Conservation (phyloP, 2,113 vertebrate species). For the Xenopus borealis region DNA sequence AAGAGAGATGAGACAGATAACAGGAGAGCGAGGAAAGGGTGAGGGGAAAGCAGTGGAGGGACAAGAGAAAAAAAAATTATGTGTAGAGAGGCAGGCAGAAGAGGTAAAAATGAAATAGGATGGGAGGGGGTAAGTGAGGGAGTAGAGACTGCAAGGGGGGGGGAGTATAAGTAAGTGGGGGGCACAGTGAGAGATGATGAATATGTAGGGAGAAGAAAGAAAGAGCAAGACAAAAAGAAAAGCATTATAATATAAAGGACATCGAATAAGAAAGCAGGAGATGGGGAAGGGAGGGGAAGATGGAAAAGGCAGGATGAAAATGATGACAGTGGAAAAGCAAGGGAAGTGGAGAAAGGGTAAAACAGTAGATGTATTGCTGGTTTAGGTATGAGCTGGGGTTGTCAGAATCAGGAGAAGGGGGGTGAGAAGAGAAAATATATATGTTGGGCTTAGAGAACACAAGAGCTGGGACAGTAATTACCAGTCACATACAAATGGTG, state of each 20-base stretch:
- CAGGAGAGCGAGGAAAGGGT: not conserved
- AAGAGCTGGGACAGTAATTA: not conserved
- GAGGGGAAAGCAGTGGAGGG: not conserved
- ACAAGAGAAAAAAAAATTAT: constrained; percentile 31
- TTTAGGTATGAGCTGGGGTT: not conserved
- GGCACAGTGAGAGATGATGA: constrained; percentile 9
- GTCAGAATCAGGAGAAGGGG: not conserved
- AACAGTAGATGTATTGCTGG: not conserved
- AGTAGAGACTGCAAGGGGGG: constrained; percentile 13
- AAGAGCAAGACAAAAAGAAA: constrained; percentile 12
- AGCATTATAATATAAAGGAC: constrained; percentile 12
- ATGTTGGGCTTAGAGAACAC: not conserved
- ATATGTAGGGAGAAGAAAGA: constrained; percentile 10
- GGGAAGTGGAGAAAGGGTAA: constrained; percentile 6
- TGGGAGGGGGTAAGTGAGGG: not conserved
- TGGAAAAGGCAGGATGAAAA: not conserved
- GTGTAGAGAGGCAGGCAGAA: constrained; percentile 23
- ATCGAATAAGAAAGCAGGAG: constrained; percentile 40
- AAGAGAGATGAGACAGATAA: constrained; percentile 19
- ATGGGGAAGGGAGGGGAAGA: constrained; percentile 27
- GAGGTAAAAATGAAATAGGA: constrained; percentile 1
- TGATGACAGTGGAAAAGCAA: constrained; percentile 2
- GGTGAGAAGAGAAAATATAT: not conserved
- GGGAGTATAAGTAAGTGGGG: constrained; percentile 1
- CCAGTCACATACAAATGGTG: not conserved